Conservation (phyloP, 2,888 invertebrate genomes). For the Arrhopalites spinosus region DNA sequence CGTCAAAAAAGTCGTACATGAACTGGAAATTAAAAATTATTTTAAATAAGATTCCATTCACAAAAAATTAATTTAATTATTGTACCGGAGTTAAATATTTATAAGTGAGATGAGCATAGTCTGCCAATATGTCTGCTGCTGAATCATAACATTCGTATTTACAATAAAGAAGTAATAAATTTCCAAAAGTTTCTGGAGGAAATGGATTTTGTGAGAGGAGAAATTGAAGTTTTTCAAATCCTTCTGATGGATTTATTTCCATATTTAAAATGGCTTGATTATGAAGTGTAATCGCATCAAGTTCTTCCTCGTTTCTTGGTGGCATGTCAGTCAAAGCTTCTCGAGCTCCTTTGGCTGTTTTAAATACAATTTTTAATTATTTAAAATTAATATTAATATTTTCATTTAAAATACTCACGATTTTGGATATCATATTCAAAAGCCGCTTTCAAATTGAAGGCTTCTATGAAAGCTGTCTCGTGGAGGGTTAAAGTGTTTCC, state of each 20-base stretch:
- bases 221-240: conserved; percentile 93
- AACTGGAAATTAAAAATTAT: conserved; percentile 66
- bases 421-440: conserved; percentile 94
- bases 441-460: conserved; percentile 97
- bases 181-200: conserved; percentile 96
- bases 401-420: conserved; percentile 61
- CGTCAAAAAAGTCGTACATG: conserved; percentile 93
- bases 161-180: conserved; percentile 90
- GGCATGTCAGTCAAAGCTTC: conserved; percentile 89
- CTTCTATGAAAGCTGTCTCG: conserved; percentile 95
- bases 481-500: conserved; percentile 86
- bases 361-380: neutral
- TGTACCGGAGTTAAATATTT: conserved; percentile 85
- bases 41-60: neutral
- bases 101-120: conserved; percentile 94
- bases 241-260: conserved; percentile 84
- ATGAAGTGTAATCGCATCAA: conserved; percentile 96
- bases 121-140: conserved; percentile 96
- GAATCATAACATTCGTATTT: conserved; percentile 97
- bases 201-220: conserved; percentile 93
- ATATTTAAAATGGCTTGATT: conserved; percentile 94
- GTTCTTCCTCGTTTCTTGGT: conserved; percentile 92
- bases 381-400: neutral
- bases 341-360: conserved; percentile 76
- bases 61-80: neutral